Evolutionary conservation across 2,113 vertebrate genomes (phyloP), one percentile per base, ranked within the genome.

Genomic region (Nannobrachium achirus): DNA sequence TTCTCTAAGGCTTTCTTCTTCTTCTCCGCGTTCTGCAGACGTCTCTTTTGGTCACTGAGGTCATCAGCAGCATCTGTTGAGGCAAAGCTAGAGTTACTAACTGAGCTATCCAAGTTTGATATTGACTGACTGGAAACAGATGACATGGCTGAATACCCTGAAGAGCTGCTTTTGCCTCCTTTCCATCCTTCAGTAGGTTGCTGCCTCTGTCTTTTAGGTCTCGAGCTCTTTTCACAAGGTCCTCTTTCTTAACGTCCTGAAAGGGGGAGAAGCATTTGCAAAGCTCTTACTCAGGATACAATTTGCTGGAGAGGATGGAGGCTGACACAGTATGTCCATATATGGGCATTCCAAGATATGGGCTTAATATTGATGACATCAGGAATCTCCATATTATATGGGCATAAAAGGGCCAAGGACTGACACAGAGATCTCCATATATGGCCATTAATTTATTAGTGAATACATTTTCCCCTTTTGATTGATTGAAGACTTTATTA

Each of bases 231-330:
- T 92, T 70, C 52, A 89, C 75, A 13, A 99, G 84, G 16, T 94
- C 90, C 80, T 94, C 90, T 38, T 85, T 90, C 78, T 84, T 91
- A 61, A 97, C 91, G 55, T 88, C 93, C 98, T 99, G 75, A 56
- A 90, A 89, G 74, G 0, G 53, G 25, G 1, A 19, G 57, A 55
- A 61, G 15, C 25, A 33, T 33, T 33, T 33, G 25, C 6, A 33
- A 33, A 33, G 25, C 25, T 33, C 25, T 33, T 33, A 33, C 25
- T 33, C 25, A 33, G 25, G 25, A 33, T n/a, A n/a, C n/a, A n/a
- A n/a, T 33, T 33, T 33, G 25, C 25, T 33, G 25, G 25, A 33
- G 25, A 33, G 25, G 25, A 33, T 33, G 25, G 25, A 5, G 25
- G n/a, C n/a, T n/a, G n/a, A n/a, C n/a, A n/a, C n/a, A n/a, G n/a